Evolutionary conservation across 1,140 invertebrate genomes (phyloP).

Genomic region (Pentalonia nigronervosa): DNA sequence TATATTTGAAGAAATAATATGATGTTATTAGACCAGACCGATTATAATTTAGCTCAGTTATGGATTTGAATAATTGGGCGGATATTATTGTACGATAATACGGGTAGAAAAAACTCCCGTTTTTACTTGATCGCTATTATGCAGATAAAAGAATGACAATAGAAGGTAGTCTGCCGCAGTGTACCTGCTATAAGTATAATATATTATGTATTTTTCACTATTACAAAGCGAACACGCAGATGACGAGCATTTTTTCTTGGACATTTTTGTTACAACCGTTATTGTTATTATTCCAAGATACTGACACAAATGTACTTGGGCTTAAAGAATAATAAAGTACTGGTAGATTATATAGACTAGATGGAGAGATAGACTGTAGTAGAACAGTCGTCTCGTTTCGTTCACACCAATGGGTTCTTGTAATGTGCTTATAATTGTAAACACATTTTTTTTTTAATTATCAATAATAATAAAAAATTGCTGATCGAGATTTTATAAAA

Average conservation of each 20-base stretch:
- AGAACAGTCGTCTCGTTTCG: neutral
- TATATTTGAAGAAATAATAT: neutral
- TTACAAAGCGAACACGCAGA: neutral
- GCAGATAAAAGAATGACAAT: neutral
- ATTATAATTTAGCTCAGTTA: neutral
- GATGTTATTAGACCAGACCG: neutral
- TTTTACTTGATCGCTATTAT: neutral
- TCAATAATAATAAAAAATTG: neutral
- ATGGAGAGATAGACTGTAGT: neutral
- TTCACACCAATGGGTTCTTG: neutral
- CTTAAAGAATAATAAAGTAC: neutral
- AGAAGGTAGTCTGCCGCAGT: too few relatives aligned
- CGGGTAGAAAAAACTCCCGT: neutral
- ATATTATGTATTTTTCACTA: neutral
- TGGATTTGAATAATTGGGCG: neutral
- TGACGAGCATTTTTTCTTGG: neutral
- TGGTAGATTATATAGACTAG: neutral
- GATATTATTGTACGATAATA: neutral
- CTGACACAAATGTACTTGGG: neutral
- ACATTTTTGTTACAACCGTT: neutral
- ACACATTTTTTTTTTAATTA: neutral
- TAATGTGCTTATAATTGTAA: neutral
- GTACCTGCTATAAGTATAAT: neutral
- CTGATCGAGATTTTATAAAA: neutral
- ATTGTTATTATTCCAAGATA: neutral